phyloP scores from a whole-genome alignment of 2,113 vertebrate genomes.

The Tyrannus savana region DNA sequence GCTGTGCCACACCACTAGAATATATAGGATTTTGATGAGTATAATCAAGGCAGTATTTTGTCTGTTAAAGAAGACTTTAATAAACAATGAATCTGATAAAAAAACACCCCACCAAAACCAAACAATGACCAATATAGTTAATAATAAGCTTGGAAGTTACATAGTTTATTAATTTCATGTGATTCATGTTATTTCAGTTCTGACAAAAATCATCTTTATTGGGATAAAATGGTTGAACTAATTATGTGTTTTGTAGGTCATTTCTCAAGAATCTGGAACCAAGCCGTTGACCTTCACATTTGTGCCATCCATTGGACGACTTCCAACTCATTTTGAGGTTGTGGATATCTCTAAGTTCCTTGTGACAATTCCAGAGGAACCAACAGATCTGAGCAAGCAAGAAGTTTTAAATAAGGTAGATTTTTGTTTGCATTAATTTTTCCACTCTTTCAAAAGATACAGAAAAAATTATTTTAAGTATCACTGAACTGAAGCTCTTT shows the following conservation, averaged over 20 bases:
- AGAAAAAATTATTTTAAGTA: background rate
- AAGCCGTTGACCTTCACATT: conserved; percentile 84
- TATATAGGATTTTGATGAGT: background rate
- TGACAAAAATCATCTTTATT: background rate
- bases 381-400: conserved; percentile 48
- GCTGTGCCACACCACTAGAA: background rate
- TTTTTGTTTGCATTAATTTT: conserved; percentile 4
- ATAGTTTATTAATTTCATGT: background rate
- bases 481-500: background rate
- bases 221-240: background rate
- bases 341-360: conserved; percentile 69
- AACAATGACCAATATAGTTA: background rate
- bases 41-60: background rate
- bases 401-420: conserved; percentile 73
- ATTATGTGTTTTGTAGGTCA: conserved; percentile 67
- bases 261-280: conserved; percentile 67
- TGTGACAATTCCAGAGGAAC: conserved; percentile 70
- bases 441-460: background rate
- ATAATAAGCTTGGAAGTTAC: background rate
- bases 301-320: conserved; percentile 79
- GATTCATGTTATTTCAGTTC: background rate
- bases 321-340: conserved; percentile 80
- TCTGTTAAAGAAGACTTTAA: background rate
- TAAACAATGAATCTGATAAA: background rate
- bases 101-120: background rate